phyloP scores from a whole-genome alignment of 53 echinoderm and acorn worm genomes.

The Stichopus horrens region DNA sequence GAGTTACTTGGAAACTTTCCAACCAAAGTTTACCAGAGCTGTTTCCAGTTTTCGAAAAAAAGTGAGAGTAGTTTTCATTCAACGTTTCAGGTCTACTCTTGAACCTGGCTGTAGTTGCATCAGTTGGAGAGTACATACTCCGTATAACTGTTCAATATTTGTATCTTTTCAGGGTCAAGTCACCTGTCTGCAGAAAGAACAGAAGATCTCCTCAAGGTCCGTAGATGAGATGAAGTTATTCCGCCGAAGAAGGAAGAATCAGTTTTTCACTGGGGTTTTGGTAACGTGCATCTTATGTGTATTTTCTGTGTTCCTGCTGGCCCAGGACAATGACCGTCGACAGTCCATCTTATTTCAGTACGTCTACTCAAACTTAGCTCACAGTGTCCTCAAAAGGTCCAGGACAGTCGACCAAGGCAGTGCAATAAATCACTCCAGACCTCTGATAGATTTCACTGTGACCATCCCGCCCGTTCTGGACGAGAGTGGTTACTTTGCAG shows the following conservation, averaged over 20 bases:
- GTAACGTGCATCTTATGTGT: constrained; percentile 24
- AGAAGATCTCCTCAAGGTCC: not conserved
- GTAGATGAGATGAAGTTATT: constrained; percentile 19
- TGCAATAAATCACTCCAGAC: constrained; percentile 29
- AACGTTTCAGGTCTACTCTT: not conserved
- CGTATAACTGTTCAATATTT: not conserved
- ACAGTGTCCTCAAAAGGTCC: constrained; percentile 7
- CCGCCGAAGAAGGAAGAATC: constrained; percentile 24
- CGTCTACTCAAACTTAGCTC: not conserved
- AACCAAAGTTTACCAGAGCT: too few relatives aligned
- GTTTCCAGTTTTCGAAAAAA: not conserved
- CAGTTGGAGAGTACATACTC: not conserved
- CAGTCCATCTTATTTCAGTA: constrained; percentile 13
- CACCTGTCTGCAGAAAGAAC: not conserved
- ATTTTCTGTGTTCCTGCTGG: not conserved
- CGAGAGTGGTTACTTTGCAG: constrained; percentile 29
- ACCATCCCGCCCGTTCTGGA: constrained; percentile 24
- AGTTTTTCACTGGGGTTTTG: constrained; percentile 4
- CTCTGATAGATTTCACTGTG: constrained; percentile 19
- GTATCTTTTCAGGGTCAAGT: not conserved
- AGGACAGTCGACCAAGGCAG: not conserved
- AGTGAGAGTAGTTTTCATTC: not conserved
- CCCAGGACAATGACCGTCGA: not conserved
- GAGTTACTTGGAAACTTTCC: too few relatives aligned
- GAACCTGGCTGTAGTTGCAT: not conserved